These are phyloP conservation scores for Pantherophis vulpinus DNA, from an alignment of 2,797 vertebrate genomes.

Conservation along the genomic window DNA sequence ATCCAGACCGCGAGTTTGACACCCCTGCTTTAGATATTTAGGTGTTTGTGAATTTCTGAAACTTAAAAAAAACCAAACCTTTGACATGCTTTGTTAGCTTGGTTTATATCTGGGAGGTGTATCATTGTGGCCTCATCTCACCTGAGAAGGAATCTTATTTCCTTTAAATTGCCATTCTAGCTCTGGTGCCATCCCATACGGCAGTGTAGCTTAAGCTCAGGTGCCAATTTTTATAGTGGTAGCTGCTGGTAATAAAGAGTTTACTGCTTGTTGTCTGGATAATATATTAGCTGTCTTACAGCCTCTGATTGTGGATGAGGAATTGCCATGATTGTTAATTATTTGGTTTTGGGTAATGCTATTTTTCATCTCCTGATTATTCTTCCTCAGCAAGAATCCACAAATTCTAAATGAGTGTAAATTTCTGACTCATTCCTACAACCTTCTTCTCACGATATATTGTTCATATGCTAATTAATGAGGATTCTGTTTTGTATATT, in stretches of 20 bases:
- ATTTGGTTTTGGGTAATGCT: not conserved
- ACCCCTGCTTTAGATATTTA: not conserved
- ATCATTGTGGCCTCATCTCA: not conserved
- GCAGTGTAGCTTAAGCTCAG: not conserved
- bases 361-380: constrained; percentile 1
- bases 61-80: not conserved
- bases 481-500: not conserved
- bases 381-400: not conserved
- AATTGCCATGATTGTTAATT: not conserved
- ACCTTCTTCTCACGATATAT: not conserved
- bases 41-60: not conserved
- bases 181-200: not conserved
- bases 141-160: not conserved
- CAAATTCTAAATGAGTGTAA: not conserved
- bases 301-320: not conserved
- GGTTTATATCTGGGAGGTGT: not conserved
- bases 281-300: not conserved
- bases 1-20: too few relatives aligned
- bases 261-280: not conserved
- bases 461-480: not conserved
- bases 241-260: not conserved
- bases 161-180: not conserved
- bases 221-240: not conserved
- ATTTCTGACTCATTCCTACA: not conserved
- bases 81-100: not conserved